Base-by-base conservation (phyloP, 2,113 vertebrate species). In the Tichodroma muraria region DNA sequence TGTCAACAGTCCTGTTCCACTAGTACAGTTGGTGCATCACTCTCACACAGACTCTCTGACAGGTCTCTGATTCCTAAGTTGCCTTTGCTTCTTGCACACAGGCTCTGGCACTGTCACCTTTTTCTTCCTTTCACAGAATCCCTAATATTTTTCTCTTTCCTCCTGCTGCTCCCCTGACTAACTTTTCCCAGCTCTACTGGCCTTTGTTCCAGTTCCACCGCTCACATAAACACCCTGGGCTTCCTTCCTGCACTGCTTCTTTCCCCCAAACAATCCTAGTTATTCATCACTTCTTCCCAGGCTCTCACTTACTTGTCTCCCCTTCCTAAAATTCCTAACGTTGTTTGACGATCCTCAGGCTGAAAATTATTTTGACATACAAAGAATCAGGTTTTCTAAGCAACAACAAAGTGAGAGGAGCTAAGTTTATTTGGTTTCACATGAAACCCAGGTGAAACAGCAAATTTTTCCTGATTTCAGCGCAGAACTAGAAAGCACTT, bases 241-340 rank as follows among this genome's bases (percentile, higher is more conserved):
- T 95, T 96, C 94, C 94, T 89, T 96, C 93, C 94, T 95, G 94
- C n/a, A 12, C 84, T 84, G 61, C 61, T 81, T 30, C 78, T 95
- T 90, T 81, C 35, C 57, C 66, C 57, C 0, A 3, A 79, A 87
- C 77, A 90, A 69, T 78, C 52, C 56, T 1, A 1, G 65, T 81
- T 93, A 87, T 92, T 89, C 93, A 80, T 71, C 59, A 31, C 13
- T 96, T 75, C 93, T 95, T 95, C 92, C 88, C 93, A 95, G 91
- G 90, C 82, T 95, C 85, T 94, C 93, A 70, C 28, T 85, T 86
- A 94, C 82, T 95, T 81, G 52, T 60, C 65, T 44, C 60, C 19
- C 22, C 35, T 82, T 94, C 38, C 70, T 77, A 82, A 66, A 90
- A 90, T 88, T 84, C 66, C 77, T 80, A 83, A 82, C 22, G 19